Evolutionary conservation across 2,797 vertebrate species (phyloP).

Genomic region (Semotilus atromaculatus): DNA sequence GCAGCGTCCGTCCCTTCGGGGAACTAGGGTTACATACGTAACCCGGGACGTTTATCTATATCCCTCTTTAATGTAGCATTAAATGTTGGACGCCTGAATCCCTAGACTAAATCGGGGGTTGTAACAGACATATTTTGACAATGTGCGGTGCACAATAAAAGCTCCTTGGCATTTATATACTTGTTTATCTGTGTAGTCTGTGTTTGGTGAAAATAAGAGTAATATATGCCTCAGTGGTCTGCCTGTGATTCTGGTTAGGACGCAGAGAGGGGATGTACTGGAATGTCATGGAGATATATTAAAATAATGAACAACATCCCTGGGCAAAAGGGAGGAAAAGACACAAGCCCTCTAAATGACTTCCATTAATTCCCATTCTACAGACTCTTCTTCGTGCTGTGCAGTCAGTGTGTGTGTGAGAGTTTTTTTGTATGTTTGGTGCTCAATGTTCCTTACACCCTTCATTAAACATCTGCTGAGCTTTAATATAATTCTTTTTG

Average conservation of each 20-base stretch:
- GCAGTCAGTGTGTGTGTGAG: slow-evolving; percentile 16
- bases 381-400: slow-evolving; percentile 10
- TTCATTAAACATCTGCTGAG: slow-evolving; percentile 33
- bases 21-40: no score
- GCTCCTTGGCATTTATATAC: background rate
- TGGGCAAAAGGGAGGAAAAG: slow-evolving; percentile 36
- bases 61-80: no score
- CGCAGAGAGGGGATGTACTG: slow-evolving; percentile 26
- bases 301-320: slow-evolving; percentile 56
- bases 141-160: background rate
- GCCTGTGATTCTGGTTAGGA: slow-evolving; percentile 33
- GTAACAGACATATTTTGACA: background rate
- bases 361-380: slow-evolving; percentile 46
- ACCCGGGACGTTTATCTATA: no score
- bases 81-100: no score
- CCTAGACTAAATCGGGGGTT: no score
- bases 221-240: slow-evolving; percentile 43
- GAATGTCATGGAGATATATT: slow-evolving; percentile 24
- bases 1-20: no score
- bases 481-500: slow-evolving; percentile 36
- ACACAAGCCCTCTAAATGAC: slow-evolving; percentile 38
- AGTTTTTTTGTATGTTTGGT: slow-evolving; percentile 6
- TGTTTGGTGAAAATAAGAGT: slow-evolving; percentile 47
- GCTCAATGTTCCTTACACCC: slow-evolving; percentile 30
- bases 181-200: slow-evolving; percentile 23